Conservation (phyloP, 2,888 invertebrate genomes). For the Anoncus sp. region DNA sequence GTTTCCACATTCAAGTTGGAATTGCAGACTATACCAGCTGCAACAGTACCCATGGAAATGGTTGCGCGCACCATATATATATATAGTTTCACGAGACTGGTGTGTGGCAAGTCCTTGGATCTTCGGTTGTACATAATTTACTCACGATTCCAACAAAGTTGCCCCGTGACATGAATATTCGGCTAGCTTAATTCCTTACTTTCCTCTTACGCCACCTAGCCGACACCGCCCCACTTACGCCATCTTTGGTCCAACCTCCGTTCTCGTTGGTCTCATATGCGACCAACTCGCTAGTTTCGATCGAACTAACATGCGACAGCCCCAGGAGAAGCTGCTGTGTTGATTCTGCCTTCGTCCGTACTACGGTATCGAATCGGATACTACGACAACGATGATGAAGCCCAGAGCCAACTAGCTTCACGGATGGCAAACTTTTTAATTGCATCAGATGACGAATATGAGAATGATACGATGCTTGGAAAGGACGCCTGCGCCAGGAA, state of each 20-base stretch:
- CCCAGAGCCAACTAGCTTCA: neutral
- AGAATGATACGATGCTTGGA: neutral
- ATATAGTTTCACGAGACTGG: too few relatives aligned
- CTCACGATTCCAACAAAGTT: slow-evolving; percentile 77
- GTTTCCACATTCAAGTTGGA: slow-evolving; percentile 49
- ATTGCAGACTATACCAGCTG: slow-evolving; percentile 40
- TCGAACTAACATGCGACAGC: too few relatives aligned
- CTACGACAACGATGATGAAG: too few relatives aligned
- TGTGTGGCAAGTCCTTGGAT: too few relatives aligned
- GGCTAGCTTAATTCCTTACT: slow-evolving; percentile 72
- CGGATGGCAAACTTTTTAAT: slow-evolving; percentile 63
- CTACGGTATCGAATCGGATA: too few relatives aligned
- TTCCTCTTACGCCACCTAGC: slow-evolving; percentile 58
- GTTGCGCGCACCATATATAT: too few relatives aligned
- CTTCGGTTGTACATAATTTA: slow-evolving; percentile 74
- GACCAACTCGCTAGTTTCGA: too few relatives aligned
- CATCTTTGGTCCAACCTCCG: slow-evolving; percentile 28
- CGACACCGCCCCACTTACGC: too few relatives aligned
- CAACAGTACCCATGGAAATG: slow-evolving; percentile 25
- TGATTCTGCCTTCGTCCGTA: too few relatives aligned
- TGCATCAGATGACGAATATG: slow-evolving; percentile 47
- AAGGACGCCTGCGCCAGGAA: neutral
- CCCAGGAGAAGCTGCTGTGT: too few relatives aligned
- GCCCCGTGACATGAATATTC: slow-evolving; percentile 33
- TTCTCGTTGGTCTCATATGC: neutral